Evolutionary conservation across 1,140 invertebrate species (phyloP), one percentile per base, ranked within the genome.

Genomic region (Pachyrhynchus sulphureomaculatus): DNA sequence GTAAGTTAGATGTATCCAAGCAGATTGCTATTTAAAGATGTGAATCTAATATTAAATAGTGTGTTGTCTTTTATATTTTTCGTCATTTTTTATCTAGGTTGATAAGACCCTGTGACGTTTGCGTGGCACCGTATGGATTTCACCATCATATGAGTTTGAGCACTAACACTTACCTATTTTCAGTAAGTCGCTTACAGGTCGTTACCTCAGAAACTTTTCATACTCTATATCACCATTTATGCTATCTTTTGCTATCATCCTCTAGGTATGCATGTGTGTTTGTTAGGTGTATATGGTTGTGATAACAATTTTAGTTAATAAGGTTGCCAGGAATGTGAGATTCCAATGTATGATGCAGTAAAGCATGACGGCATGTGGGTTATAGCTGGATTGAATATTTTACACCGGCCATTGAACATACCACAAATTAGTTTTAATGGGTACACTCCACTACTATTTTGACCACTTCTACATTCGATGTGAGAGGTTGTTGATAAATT

Each of bases 41-140:
- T n/a, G n/a, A n/a, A n/a, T n/a, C n/a, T n/a, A n/a, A n/a, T n/a
- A n/a, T n/a, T n/a, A n/a, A n/a, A n/a, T n/a, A n/a, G n/a, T n/a
- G n/a, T n/a, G 8, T 29, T 9, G 21, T 47, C 41, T 57, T 24
- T 36, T 29, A 49, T 51, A 24, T 34, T 26, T 39, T 23, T 49
- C 17, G 17, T 18, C n/a, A n/a, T 10, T 49, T 32, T 59, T 59
- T 64, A 51, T 67, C 41, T 71, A 82, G 81, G 68, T 75, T 83
- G 64, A 58, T 75, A 5, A 82, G 82, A 56, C 87, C 87, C 0
- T 89, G 88, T 69, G 71, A 75, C 68, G 77, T 57, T 0, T 88
- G 87, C 67, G 83, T 85, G 32, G 78, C 84, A 5, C 87, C 88
- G 4, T 91, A 91, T 65, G 84, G 83, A 48, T 92, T 84, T 74